A percentile compares a stretch with the other conserved stretches of the same genome.
Conservation (phyloP, 2,797 vertebrate genomes). For the Spinibarbus caldwelli region DNA sequence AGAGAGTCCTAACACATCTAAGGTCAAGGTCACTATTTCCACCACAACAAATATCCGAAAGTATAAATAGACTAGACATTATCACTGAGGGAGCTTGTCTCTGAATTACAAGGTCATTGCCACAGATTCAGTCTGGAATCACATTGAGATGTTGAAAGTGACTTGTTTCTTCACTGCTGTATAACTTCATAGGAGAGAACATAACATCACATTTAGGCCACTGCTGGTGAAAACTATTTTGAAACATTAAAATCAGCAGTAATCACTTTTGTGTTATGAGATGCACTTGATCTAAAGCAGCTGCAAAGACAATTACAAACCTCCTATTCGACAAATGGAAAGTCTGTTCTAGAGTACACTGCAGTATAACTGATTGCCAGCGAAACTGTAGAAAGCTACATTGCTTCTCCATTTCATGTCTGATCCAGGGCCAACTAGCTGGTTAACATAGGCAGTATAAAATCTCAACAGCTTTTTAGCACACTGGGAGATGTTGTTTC, state of each 20-base stretch:
- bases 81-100: constrained; percentile 38
- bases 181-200: background rate
- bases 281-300: constrained; percentile 3
- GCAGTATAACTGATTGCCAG: background rate
- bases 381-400: background rate
- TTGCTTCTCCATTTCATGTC: background rate
- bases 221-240: background rate
- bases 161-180: constrained; percentile 7
- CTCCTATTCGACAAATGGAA: background rate
- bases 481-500: background rate
- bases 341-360: background rate
- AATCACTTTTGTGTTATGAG: background rate
- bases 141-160: background rate
- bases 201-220: background rate
- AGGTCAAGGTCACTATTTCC: constrained; percentile 31
- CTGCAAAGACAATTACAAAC: background rate
- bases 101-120: constrained; percentile 27
- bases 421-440: background rate
- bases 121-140: constrained; percentile 16
- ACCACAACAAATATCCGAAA: constrained; percentile 32
- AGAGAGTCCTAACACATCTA: background rate
- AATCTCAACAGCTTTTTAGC: constrained; percentile 6
- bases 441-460: constrained; percentile 20
- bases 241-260: background rate
- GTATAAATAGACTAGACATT: constrained; percentile 33